Percentiles rank a stretch among this genome's conserved stretches.
phyloP scores from a whole-genome alignment of 1,140 invertebrate genomes.

The Drosophila malerkotliana region DNA sequence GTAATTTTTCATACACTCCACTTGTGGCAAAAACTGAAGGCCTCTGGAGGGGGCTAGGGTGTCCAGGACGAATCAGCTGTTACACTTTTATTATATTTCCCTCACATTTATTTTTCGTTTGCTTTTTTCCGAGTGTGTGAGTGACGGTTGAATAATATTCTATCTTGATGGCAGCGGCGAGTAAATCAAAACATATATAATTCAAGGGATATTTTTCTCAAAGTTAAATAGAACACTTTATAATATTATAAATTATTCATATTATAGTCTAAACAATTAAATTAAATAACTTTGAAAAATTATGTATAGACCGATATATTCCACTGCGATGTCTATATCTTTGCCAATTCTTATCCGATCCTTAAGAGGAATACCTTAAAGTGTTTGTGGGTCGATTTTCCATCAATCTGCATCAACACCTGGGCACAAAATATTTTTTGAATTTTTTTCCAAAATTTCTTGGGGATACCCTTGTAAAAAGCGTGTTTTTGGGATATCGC shows the following conservation, averaged over 20 bases:
- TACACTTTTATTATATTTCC: conserved; percentile 40
- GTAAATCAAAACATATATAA: neutral
- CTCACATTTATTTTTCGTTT: conserved; percentile 3
- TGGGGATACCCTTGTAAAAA: no score
- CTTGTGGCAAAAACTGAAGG: conserved; percentile 27
- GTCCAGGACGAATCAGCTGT: conserved; percentile 42
- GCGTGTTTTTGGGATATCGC: no score
- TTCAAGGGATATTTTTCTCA: neutral
- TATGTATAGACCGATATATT: no score
- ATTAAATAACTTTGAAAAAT: no score
- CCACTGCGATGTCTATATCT: no score
- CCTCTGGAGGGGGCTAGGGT: neutral
- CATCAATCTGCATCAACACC: no score
- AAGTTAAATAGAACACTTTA: neutral
- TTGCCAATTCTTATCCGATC: no score
- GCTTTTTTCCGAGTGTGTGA: conserved; percentile 7
- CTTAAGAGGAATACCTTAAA: no score
- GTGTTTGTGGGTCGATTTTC: no score
- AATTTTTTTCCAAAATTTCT: no score
- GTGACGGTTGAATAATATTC: conserved; percentile 25
- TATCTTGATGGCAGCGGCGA: conserved; percentile 4
- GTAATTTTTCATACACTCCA: conserved; percentile 79
- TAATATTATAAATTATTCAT: neutral
- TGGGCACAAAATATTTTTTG: no score
- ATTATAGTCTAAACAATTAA: no score